Base-by-base conservation (phyloP, 1,140 invertebrate species). In the Solenopsis fugax region DNA sequence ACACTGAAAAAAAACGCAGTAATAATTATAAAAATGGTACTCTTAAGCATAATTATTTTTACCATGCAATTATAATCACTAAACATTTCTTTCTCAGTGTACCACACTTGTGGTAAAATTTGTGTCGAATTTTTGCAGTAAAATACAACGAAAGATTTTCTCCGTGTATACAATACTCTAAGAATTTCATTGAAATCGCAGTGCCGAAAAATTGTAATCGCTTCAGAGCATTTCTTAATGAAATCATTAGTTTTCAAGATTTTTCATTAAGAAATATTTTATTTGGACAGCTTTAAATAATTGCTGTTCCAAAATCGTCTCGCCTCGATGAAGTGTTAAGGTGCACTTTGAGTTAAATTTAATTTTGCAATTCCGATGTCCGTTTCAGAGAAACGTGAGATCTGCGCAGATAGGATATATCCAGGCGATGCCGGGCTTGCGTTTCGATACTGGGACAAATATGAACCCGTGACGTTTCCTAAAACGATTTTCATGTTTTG, bases 401-500 rank as follows among this genome's bases (percentile, higher is more conserved):
- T 52, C 16, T 52, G 6, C 50, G 13, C 16, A 29, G n/a, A 48
- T 50, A 29, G 24, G 18, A 18, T 29, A 72, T 52, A 52, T 72
- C 13, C 24, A 37, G 37, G 24, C 24, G 41, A 48, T 18, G 34
- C 12, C 13, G 7, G 13, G 6, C 10, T 12, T 52, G 48, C 45
- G 1, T 2, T 52, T 52, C 45, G 45, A 52, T 72, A 21, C 65
- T 21, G 24, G 45, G 45, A 72, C 69, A 72, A 72, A 72, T 72
- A 72, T 72, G 41, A 71, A 52, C 24, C 69, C 29, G 12, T 21
- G 50, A 75, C 72, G 52, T 52, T 56, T 75, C n/a, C 72, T 75
- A 56, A 75, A 75, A 75, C 52, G 50, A 56, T 75, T 75, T 37
- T 37, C 72, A 16, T 75, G 29, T 75, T 75, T 37, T 37, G 34